A percentile compares a stretch with the other conserved stretches of the same genome.
These are phyloP conservation scores for Chaenogobius annularis DNA, from an alignment of 2,113 vertebrate species.

Conservation along the genomic window DNA sequence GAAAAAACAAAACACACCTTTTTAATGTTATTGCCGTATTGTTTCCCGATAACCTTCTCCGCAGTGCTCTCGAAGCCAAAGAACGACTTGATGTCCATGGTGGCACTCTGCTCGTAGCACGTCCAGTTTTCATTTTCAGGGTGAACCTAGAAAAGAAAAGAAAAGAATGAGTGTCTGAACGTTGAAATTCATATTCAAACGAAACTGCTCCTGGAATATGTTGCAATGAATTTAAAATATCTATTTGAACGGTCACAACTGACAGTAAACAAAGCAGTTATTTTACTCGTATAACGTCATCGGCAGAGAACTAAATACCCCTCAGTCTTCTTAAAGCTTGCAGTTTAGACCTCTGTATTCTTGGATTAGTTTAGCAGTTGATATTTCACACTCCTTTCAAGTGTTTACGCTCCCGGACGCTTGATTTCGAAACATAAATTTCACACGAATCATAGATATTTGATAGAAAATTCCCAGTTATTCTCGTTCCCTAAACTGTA, in stretches of 20 bases:
- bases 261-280: no score
- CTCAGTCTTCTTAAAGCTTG: not conserved
- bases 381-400: no score
- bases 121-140: slow-evolving; percentile 97
- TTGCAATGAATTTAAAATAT: no score
- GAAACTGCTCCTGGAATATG: not conserved
- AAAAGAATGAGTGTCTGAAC: not conserved
- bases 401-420: no score
- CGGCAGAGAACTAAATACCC: no score
- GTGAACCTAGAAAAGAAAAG: slow-evolving; percentile 82
- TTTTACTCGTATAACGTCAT: no score
- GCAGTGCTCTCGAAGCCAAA: slow-evolving; percentile 97
- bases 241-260: no score
- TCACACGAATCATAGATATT: no score
- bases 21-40: slow-evolving; percentile 94
- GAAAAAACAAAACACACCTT: slow-evolving; percentile 82
- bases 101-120: slow-evolving; percentile 94
- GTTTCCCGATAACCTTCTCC: slow-evolving; percentile 96
- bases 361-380: no score
- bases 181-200: not conserved
- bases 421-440: no score
- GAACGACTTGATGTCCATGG: slow-evolving; percentile 96
- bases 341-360: not conserved
- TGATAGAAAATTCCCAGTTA: no score
- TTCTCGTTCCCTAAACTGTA: no score